Evolutionary conservation across 1,140 invertebrate species (phyloP), one percentile per base, ranked within the genome.

Genomic region (Steinernema khuongi): DNA sequence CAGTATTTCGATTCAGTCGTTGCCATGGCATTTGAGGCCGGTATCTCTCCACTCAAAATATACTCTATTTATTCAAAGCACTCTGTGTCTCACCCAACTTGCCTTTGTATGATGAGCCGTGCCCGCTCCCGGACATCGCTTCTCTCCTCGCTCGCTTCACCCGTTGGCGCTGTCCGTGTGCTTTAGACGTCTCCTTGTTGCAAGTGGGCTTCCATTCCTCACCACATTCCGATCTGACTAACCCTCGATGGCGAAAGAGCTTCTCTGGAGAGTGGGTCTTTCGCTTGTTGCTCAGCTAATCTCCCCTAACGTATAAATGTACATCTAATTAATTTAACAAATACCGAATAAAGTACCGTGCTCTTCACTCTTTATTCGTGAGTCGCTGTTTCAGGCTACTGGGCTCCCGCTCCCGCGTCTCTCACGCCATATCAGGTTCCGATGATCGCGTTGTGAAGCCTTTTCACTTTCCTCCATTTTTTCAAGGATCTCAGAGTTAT

Each of bases 401-500:
- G 50, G 50, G 22, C 50, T 11, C 11, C 50, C 11, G 50, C 50
- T 17, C 11, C 50, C 19, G 26, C 50, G 19, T 60, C 50, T 14
- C 50, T 60, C 2, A 7, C 50, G 11, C 22, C 50, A 22, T 60
- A 60, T 60, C 50, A 60, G 22, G 50, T 60, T 60, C 50, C 50
- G 50, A 60, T 60, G 50, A 60, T 60, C 19, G 50, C 50, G 50
- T 60, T 60, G 50, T 60, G 50, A 60, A 60, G 4, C 50, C 26
- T 14, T 60, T 60, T 60, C 50, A 11, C 50, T 60, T 60, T 60
- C 50, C 19, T 60, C 50, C 26, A 4, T 7, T 26, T 60, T 68
- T 68, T 29, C 67, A 68, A 31, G 67, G 67, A 31, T 7, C 32
- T 68, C 29, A 68, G 22, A 29, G 41, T 43, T 43, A 41, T 43